phyloP scores from a whole-genome alignment of 2,888 invertebrate genomes.

The Choreutis nemorana region DNA sequence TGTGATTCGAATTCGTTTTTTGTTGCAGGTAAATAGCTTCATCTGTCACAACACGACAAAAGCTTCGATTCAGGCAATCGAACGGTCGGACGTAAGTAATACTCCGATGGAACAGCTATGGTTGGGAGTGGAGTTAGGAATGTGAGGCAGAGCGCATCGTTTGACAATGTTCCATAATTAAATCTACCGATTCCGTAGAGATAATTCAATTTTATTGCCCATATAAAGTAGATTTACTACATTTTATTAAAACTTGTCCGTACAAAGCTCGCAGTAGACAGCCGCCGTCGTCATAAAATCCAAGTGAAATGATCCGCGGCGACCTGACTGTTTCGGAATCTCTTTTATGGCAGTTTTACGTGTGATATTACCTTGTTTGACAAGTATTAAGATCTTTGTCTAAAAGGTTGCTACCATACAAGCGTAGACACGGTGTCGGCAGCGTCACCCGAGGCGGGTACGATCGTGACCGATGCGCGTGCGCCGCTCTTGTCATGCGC shows the following conservation, averaged over 20 bases:
- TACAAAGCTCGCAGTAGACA: too few species aligned
- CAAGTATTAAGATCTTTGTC: conserved; percentile 31
- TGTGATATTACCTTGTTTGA: conserved; percentile 36
- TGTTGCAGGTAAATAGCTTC: conserved; percentile 9
- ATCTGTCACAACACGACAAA: conserved; percentile 9
- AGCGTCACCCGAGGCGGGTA: conserved; percentile 33
- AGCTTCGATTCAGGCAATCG: too few species aligned
- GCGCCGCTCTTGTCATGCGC: conserved; percentile 50
- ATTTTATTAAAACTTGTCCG: too few species aligned
- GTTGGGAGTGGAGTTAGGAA: too few species aligned
- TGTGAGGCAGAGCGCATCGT: too few species aligned
- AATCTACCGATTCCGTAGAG: too few species aligned
- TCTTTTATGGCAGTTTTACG: conserved; percentile 18
- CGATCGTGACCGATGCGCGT: conserved; percentile 53
- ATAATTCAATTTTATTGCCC: too few species aligned
- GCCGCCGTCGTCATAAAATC: too few species aligned
- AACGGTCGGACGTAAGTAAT: too few species aligned
- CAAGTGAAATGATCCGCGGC: conserved; percentile 8
- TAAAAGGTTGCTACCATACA: conserved; percentile 24
- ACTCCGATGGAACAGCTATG: too few species aligned
- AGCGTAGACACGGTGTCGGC: conserved; percentile 17
- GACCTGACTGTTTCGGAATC: conserved; percentile 10
- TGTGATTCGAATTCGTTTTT: conserved; percentile 11
- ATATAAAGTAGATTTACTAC: too few species aligned
- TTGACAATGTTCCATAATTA: too few species aligned